These are phyloP conservation scores for Chrysomallon squamiferum DNA, from an alignment of 1,140 invertebrate genomes.

Conservation along the genomic window DNA sequence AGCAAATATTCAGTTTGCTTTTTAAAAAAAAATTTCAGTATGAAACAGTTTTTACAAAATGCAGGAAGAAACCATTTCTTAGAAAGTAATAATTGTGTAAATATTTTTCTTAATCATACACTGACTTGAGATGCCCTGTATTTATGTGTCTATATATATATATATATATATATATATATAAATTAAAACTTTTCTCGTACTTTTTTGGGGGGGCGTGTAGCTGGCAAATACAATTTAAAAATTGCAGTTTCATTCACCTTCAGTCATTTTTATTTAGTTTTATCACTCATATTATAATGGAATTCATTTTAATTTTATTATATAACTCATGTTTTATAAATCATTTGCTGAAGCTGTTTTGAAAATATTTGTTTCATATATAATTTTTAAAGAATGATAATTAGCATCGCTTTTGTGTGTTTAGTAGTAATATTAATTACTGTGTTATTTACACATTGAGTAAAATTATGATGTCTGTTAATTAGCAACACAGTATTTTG, in stretches of 20 bases:
- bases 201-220: not conserved
- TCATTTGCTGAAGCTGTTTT: not conserved
- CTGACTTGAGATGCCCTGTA: not conserved
- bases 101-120: not conserved
- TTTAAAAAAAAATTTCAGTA: not conserved
- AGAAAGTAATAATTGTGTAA: not conserved
- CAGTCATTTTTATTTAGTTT: not conserved
- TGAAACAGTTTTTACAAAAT: not conserved
- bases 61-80: not conserved
- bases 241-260: not conserved
- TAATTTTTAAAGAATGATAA: not conserved
- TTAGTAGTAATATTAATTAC: no score
- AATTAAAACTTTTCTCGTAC: not conserved
- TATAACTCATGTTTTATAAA: not conserved
- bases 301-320: no score
- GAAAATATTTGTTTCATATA: not conserved
- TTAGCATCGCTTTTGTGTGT: no score
- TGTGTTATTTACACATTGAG: no score
- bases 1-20: not conserved
- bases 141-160: not conserved
- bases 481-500: no score
- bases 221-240: not conserved
- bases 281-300: no score
- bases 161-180: not conserved
- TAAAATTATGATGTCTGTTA: no score